Conservation (phyloP, 1,140 invertebrate species). For the Drosophila seguyi region DNA sequence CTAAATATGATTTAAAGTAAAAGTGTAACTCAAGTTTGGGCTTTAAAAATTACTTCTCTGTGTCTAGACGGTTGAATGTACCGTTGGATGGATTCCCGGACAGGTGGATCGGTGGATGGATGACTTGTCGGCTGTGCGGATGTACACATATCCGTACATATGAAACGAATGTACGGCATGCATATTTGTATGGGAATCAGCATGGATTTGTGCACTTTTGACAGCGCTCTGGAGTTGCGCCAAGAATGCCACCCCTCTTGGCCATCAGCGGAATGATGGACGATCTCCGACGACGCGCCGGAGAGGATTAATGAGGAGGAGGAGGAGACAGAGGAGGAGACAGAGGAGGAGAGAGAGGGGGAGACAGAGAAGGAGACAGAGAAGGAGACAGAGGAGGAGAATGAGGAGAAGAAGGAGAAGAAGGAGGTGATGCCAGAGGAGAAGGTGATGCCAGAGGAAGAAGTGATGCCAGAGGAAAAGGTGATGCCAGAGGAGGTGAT, state of each 20-base stretch:
- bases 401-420: neutral
- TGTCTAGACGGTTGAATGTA: constrained; percentile 55
- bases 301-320: neutral
- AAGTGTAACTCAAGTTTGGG: neutral
- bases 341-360: neutral
- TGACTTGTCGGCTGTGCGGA: constrained; percentile 44
- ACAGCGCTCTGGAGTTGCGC: constrained; percentile 75
- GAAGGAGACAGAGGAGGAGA: neutral
- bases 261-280: constrained; percentile 37
- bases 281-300: constrained; percentile 31
- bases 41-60: neutral
- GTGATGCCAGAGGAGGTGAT: too few species aligned
- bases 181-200: constrained; percentile 31
- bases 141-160: constrained; percentile 45
- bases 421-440: neutral
- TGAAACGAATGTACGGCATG: constrained; percentile 21
- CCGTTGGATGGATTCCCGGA: constrained; percentile 16
- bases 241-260: constrained; percentile 65
- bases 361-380: too few species aligned
- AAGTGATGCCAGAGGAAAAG: neutral
- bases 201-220: constrained; percentile 72
- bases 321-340: neutral
- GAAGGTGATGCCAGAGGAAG: too few species aligned
- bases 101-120: constrained; percentile 23
- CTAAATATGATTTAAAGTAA: neutral